phyloP scores from a whole-genome alignment of 2,888 invertebrate genomes.

The Periphyllus acericola region DNA sequence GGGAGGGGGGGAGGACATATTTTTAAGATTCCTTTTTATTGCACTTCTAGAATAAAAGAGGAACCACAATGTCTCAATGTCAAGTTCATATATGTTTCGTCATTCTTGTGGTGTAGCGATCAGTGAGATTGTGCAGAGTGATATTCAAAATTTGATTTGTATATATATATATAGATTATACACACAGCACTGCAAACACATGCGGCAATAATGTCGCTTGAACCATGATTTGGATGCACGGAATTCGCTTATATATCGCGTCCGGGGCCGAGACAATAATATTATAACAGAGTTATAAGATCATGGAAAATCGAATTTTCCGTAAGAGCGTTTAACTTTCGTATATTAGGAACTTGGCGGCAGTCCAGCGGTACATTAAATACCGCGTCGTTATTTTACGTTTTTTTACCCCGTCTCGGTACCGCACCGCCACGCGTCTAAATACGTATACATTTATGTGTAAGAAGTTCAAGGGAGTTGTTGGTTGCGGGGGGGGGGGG shows the following conservation, averaged over 20 bases:
- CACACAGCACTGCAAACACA: too few species aligned
- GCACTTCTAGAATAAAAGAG: too few species aligned
- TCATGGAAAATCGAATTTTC: slow-evolving; percentile 12
- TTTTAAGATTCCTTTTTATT: too few species aligned
- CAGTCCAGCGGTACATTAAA: slow-evolving; percentile 24
- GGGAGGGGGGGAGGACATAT: too few species aligned
- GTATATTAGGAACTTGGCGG: slow-evolving; percentile 41
- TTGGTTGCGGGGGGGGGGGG: too few species aligned
- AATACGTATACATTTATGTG: background rate
- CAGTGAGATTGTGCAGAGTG: too few species aligned
- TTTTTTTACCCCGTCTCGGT: background rate
- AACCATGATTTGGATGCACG: background rate
- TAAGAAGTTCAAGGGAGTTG: background rate
- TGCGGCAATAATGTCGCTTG: too few species aligned
- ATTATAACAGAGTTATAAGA: background rate
- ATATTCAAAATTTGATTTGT: too few species aligned
- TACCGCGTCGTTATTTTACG: slow-evolving; percentile 3
- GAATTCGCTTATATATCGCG: background rate
- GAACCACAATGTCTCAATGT: too few species aligned
- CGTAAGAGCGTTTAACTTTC: slow-evolving; percentile 29
- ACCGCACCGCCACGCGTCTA: background rate
- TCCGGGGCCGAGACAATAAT: background rate
- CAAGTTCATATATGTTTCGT: too few species aligned
- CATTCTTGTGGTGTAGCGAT: too few species aligned
- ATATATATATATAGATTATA: too few species aligned